These are phyloP conservation scores for Sternotherus odoratus DNA, from an alignment of 2,797 vertebrate species.

Conservation along the genomic window DNA sequence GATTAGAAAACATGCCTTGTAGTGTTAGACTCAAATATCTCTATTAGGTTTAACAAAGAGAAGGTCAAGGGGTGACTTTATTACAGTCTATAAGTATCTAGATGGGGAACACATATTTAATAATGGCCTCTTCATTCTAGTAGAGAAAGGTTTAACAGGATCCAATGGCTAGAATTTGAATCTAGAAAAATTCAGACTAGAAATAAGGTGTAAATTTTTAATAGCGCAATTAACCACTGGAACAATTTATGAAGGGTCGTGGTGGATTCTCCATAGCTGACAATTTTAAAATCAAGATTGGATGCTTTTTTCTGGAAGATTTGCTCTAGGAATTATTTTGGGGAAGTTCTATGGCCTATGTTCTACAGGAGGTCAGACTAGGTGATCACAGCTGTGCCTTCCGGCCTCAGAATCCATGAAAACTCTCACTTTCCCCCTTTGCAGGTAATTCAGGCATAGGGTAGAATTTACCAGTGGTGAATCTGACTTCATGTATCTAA, in stretches of 20 bases:
- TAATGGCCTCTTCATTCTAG: not conserved
- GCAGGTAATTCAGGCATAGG: not conserved
- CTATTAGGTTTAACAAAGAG: too few relatives aligned
- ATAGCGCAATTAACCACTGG: not conserved
- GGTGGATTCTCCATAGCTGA: not conserved
- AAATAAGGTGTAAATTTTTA: not conserved
- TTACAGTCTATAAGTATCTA: not conserved
- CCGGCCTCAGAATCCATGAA: not conserved
- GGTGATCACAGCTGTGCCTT: not conserved
- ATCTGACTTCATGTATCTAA: not conserved
- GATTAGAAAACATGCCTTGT: not conserved
- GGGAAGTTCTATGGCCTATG: not conserved
- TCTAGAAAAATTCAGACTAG: not conserved
- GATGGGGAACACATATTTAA: not conserved
- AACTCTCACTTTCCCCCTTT: not conserved
- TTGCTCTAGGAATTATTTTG: not conserved
- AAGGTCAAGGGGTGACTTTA: not conserved
- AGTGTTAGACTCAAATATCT: too few relatives aligned
- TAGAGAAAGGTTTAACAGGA: not conserved
- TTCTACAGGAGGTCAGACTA: not conserved
- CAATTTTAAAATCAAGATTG: not conserved
- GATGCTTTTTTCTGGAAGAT: not conserved
- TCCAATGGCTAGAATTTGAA: not conserved
- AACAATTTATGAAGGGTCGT: not conserved
- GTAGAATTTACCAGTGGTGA: accelerated